Evolutionary conservation across 2,888 invertebrate species (phyloP).

Genomic region (Drosophila peninsularis): DNA sequence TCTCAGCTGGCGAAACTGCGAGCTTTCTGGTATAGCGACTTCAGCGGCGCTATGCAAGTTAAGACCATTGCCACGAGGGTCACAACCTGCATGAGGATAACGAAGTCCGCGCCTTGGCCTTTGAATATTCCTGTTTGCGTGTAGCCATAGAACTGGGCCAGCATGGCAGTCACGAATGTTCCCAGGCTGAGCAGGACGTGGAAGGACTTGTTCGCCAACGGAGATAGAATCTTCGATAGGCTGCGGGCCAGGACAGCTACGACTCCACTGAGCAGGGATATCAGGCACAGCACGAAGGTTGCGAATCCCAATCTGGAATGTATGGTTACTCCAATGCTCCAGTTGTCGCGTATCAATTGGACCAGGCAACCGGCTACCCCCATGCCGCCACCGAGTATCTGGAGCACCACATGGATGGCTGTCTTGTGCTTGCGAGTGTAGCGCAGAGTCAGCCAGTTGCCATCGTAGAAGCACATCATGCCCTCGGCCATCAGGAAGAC

Average conservation of each 20-base stretch:
- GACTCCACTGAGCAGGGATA: conserved; percentile 77
- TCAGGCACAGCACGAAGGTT: conserved; percentile 74
- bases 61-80: conserved; percentile 73
- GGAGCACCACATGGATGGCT: conserved; percentile 73
- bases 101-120: conserved; percentile 63
- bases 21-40: conserved; percentile 70
- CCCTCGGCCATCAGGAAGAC: conserved; percentile 81
- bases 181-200: conserved; percentile 76
- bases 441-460: conserved; percentile 68
- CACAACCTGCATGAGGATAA: conserved; percentile 67
- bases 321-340: conserved; percentile 54
- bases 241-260: conserved; percentile 63
- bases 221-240: conserved; percentile 53
- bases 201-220: conserved; percentile 77
- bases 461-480: conserved; percentile 80
- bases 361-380: conserved; percentile 76
- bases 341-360: conserved; percentile 67
- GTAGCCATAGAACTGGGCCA: conserved; percentile 81
- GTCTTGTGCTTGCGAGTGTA: conserved; percentile 72
- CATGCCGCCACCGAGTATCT: conserved; percentile 73
- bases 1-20: conserved; percentile 39
- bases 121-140: conserved; percentile 69
- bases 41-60: conserved; percentile 74
- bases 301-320: conserved; percentile 71
- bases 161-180: conserved; percentile 75